These are phyloP conservation scores for Acipenser ruthenus DNA, from an alignment of 2,797 vertebrate genomes.

Conservation along the genomic window DNA sequence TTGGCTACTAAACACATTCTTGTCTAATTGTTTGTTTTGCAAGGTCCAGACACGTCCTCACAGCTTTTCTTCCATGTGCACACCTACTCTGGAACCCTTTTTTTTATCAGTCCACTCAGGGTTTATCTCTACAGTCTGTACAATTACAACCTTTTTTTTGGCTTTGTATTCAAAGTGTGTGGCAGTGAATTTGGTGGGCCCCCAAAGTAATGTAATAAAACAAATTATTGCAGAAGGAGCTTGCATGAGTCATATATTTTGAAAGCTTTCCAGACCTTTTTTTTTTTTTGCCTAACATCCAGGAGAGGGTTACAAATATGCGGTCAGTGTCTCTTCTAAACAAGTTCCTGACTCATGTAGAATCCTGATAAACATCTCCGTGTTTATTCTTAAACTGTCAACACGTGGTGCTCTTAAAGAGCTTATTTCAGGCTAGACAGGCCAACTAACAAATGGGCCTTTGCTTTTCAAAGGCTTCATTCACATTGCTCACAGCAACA, in stretches of 20 bases:
- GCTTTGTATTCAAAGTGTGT: constrained; percentile 19
- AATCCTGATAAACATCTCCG: not conserved
- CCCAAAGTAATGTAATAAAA: constrained; percentile 41
- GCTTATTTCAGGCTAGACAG: no score
- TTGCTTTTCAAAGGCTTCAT: no score
- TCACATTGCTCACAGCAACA: no score
- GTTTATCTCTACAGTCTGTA: no score
- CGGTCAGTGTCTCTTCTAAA: constrained; percentile 3
- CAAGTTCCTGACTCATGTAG: not conserved
- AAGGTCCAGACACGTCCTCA: no score
- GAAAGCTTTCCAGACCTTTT: constrained; percentile 37
- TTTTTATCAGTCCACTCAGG: no score
- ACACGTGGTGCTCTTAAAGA: not conserved
- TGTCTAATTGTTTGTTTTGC: no score
- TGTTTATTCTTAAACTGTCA: not conserved
- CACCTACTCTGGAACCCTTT: constrained; percentile 17
- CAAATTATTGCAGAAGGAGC: constrained; percentile 45
- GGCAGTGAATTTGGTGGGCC: constrained; percentile 13
- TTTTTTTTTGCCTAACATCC: not conserved
- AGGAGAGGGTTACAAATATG: constrained; percentile 9
- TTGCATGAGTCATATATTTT: constrained; percentile 46
- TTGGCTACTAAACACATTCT: no score
- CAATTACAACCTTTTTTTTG: no score
- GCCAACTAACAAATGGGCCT: no score
- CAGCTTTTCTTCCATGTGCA: no score